Conservation (phyloP, 2,113 vertebrate genomes). For the Crotalus helleri region DNA sequence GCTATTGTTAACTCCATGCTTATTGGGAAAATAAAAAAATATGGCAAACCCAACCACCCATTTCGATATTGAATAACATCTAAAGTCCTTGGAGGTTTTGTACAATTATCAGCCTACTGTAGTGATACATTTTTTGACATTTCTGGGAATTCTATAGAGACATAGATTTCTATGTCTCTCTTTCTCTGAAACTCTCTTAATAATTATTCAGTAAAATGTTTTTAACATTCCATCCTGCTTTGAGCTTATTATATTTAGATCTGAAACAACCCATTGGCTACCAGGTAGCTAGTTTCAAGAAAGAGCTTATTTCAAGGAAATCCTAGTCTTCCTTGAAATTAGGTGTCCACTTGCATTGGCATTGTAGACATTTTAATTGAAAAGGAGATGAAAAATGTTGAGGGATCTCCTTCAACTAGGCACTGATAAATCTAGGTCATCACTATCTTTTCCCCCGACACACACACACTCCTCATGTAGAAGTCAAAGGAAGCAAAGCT, state of each 20-base stretch:
- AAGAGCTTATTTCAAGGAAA: not conserved
- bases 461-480: not conserved
- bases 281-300: not conserved
- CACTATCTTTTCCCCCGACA: not conserved
- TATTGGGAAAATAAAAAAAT: not conserved
- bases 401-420: not conserved
- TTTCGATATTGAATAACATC: not conserved
- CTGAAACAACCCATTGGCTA: not conserved
- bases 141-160: not conserved
- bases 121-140: not conserved
- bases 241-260: not conserved
- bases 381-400: not conserved
- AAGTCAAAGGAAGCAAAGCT: not conserved
- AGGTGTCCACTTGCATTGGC: not conserved
- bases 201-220: not conserved
- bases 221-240: not conserved
- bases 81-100: not conserved
- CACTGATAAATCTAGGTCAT: not conserved
- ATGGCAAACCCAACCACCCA: not conserved
- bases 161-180: slow-evolving; percentile 31
- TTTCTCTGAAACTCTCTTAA: not conserved
- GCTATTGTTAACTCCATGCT: not conserved
- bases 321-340: not conserved
- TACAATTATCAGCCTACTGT: not conserved
- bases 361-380: not conserved